phyloP scores from a whole-genome alignment of 2,113 vertebrate genomes.

The Nansenia antarctica region DNA sequence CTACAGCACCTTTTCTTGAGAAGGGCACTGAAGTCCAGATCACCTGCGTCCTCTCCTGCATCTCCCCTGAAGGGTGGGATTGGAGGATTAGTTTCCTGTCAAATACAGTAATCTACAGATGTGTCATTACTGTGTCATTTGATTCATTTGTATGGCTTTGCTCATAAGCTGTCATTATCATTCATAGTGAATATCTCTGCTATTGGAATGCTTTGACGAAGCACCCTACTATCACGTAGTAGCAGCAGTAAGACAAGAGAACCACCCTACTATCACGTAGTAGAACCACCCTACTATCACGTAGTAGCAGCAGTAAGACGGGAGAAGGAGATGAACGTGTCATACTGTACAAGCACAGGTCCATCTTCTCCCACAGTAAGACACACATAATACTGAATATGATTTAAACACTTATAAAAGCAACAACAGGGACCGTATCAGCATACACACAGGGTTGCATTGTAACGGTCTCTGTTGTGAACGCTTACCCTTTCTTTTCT shows the following conservation, averaged over 20 bases:
- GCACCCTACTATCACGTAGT: too few species aligned
- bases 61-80: conserved; percentile 69
- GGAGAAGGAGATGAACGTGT: too few species aligned
- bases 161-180: neutral
- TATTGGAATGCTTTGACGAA: neutral
- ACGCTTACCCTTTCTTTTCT: conserved; percentile 32
- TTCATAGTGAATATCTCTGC: neutral
- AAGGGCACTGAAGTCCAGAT: conserved; percentile 87
- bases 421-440: neutral
- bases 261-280: too few species aligned
- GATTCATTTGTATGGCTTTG: neutral
- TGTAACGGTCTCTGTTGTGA: conserved; percentile 3
- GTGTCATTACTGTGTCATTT: too few species aligned
- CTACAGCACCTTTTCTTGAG: conserved; percentile 87
- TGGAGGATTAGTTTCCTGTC: neutral
- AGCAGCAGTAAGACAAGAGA: too few species aligned
- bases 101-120: neutral
- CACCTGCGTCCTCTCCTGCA: conserved; percentile 76
- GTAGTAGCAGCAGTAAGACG: too few species aligned
- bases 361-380: conserved; percentile 15
- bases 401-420: too few species aligned
- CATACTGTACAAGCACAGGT: too few species aligned
- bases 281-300: too few species aligned
- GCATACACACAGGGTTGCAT: conserved; percentile 3
- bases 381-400: neutral